Evolutionary conservation across 2,888 invertebrate species (phyloP), one percentile per base, ranked within the genome.

Genomic region (Callyntrura sp.): DNA sequence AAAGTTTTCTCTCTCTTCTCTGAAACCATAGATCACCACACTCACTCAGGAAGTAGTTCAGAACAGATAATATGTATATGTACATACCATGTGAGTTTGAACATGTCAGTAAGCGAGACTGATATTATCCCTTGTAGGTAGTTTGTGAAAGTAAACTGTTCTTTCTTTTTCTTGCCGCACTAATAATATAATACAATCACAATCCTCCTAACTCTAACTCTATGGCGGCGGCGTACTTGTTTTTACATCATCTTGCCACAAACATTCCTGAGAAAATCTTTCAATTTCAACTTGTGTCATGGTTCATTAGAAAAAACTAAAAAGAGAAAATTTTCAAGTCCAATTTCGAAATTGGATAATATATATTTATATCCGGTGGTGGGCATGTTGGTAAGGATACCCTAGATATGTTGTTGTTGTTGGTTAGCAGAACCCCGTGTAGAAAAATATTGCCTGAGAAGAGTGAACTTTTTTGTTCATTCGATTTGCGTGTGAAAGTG

Each of bases 281-380:
- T 90, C 92, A 92, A 92, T 91, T 92, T 90, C 89, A 83, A 85
- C 91, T 85, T 88, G 88, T 92, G 91, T 91, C 90, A 91, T 88
- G 92, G 92, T 91, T 92, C 92, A 92, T 92, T 92, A 92, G 90
- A 86, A 90, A 87, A 83, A 62, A 76, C 51, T 20, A 65, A 65
- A 83, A 86, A 70, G 70, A 83, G 60, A 86, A 85, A 90, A 70
- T 78, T 84, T 84, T 81, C 88, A 76, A 84, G 81, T 82, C 55
- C 85, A 83, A 86, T 90, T 76, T 62, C 84, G 12, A 78, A 89
- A 89, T 85, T 79, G 84, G 89, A 79, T 89, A 85, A 35, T 35
- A 35, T 35, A 35, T 35, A 35, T 35, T 4, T 35, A 35, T 35
- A 35, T 70, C 8, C 17, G 68, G 60, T 20, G 17, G 20, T 55